Conservation (phyloP, 2,888 invertebrate species). For the Drosophila fulvimacula region DNA sequence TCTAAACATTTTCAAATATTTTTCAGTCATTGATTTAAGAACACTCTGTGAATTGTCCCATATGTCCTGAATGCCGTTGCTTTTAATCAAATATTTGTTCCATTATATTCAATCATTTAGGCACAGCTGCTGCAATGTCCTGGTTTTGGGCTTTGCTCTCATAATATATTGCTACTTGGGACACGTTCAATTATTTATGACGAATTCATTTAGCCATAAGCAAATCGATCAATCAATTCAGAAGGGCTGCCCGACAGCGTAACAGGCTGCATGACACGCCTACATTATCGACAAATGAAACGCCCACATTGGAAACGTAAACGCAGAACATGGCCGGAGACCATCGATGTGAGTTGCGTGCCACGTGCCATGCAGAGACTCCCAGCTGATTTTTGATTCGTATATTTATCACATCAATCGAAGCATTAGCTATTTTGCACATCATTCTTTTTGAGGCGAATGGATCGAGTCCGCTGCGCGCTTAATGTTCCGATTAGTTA, state of each 20-base stretch:
- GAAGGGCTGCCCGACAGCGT: slow-evolving; percentile 33
- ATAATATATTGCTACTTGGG: slow-evolving; percentile 30
- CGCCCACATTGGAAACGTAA: slow-evolving; percentile 32
- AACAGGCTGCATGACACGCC: slow-evolving; percentile 31
- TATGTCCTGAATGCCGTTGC: background rate
- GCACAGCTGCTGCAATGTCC: slow-evolving; percentile 42
- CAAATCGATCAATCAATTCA: slow-evolving; percentile 67
- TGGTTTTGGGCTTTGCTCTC: slow-evolving; percentile 6
- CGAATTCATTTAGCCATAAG: slow-evolving; percentile 54
- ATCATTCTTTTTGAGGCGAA: slow-evolving; percentile 27
- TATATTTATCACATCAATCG: slow-evolving; percentile 55
- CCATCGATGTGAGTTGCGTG: slow-evolving; percentile 29
- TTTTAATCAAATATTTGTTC: slow-evolving; percentile 13
- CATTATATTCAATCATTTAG: slow-evolving; percentile 38
- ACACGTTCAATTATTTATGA: slow-evolving; percentile 61
- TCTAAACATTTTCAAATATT: too few relatives aligned
- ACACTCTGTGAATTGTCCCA: too few relatives aligned
- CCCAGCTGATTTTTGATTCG: slow-evolving; percentile 28
- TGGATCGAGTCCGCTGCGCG: slow-evolving; percentile 22
- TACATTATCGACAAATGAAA: slow-evolving; percentile 29
- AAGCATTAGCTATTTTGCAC: slow-evolving; percentile 37
- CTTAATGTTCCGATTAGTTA: slow-evolving; percentile 37
- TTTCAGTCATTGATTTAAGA: background rate
- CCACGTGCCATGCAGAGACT: slow-evolving; percentile 15
- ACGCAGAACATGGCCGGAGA: background rate